Evolutionary conservation across 2,797 vertebrate species (phyloP).

Genomic region (Scolopax rusticola): DNA sequence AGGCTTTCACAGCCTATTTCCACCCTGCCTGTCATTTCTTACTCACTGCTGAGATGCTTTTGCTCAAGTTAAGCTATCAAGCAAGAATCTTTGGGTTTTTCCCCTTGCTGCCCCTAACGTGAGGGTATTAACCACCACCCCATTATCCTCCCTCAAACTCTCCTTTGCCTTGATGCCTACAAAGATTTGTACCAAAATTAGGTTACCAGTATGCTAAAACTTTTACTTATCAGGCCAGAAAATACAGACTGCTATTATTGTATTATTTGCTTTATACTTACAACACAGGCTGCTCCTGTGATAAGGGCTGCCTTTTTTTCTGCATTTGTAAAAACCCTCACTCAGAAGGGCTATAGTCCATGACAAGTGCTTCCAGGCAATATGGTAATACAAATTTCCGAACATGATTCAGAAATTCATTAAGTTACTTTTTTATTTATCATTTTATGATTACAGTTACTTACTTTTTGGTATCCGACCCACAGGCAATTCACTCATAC

Average conservation of each 20-base stretch:
- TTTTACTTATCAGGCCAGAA: background rate
- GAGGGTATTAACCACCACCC: background rate
- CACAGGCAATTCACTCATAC: background rate
- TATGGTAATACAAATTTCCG: background rate
- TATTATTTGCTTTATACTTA: background rate
- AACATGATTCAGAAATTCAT: background rate
- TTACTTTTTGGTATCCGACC: background rate
- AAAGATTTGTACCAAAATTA: background rate
- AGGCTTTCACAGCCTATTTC: constrained; percentile 6
- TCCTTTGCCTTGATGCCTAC: background rate
- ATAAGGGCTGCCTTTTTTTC: background rate
- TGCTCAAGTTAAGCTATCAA: background rate
- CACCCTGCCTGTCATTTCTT: background rate
- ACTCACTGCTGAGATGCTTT: background rate
- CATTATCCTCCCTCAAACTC: background rate
- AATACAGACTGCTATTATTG: background rate
- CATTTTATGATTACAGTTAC: background rate
- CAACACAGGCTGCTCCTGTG: background rate
- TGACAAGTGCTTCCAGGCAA: background rate
- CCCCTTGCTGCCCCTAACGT: background rate
- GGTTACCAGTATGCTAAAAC: background rate
- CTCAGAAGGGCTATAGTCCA: background rate
- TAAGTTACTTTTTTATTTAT: background rate
- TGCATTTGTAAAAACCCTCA: accelerated
- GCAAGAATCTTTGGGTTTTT: background rate